These are phyloP conservation scores for Acropternis orthonyx DNA, from an alignment of 2,797 vertebrate genomes.

Conservation along the genomic window DNA sequence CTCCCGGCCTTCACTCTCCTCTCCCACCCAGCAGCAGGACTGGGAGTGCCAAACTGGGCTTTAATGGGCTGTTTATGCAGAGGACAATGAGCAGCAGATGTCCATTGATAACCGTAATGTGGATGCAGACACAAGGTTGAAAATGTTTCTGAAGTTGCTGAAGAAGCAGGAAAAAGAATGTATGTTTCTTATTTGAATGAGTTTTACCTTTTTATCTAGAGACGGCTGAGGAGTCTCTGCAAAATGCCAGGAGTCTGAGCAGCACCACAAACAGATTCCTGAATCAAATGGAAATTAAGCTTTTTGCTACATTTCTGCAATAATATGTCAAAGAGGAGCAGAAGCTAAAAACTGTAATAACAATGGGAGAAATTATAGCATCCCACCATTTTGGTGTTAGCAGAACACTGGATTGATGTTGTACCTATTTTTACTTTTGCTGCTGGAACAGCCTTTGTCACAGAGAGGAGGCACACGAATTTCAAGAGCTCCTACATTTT, in stretches of 20 bases:
- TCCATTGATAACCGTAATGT: neutral
- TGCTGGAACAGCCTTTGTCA: slow-evolving; percentile 20
- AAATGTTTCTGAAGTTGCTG: slow-evolving; percentile 46
- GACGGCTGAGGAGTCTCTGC: slow-evolving; percentile 8
- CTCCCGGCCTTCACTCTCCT: neutral
- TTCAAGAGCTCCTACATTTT: slow-evolving; percentile 1
- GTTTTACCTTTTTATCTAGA: slow-evolving; percentile 55
- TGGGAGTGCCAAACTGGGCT: neutral
- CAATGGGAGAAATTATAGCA: slow-evolving; percentile 24
- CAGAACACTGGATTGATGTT: slow-evolving; percentile 4
- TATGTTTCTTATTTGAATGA: slow-evolving; percentile 27
- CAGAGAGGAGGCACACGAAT: neutral
- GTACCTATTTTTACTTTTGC: slow-evolving; percentile 50
- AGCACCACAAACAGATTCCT: slow-evolving; percentile 21
- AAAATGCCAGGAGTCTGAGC: neutral
- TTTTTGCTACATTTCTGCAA: slow-evolving; percentile 27
- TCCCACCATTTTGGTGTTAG: neutral
- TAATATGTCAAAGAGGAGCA: slow-evolving; percentile 19
- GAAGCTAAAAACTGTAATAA: slow-evolving; percentile 15
- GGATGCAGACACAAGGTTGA: neutral
- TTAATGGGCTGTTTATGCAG: neutral
- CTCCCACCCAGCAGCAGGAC: neutral
- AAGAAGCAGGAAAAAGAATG: slow-evolving; percentile 44
- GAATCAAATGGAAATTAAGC: slow-evolving; percentile 32
- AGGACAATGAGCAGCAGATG: slow-evolving; percentile 21